Evolutionary conservation across 2,888 invertebrate genomes (phyloP), one percentile per base, ranked within the genome.

Genomic region (Pyrocoelia pectoralis): DNA sequence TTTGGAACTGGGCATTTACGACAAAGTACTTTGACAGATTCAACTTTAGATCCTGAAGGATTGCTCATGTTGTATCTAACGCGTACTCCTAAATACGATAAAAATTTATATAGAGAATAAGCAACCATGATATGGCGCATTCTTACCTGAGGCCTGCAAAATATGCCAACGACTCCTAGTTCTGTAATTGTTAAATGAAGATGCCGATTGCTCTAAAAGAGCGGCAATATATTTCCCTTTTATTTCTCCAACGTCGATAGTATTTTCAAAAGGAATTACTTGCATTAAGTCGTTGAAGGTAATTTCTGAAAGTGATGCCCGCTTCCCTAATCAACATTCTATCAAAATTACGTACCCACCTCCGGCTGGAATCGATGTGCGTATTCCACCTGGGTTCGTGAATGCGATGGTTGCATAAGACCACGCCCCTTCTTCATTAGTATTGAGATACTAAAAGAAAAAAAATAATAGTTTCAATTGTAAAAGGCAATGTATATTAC

Each of bases 231-330:
- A 57, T 40, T 63, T 65, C 18, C 70, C 70, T 49, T 64, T 52
- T 1, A 70, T 15, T 59, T 61, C 56, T 2, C 59, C 66, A 12
- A 62, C 56, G 14, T 92, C 89, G 62, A 93, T 82, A 48, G 85
- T 86, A 79, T 94, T 94, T 74, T 88, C 88, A 75, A 94, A 95
- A 0, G 95, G 95, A 63, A 89, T 84, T 13, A 89, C 85, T 70
- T 87, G 86, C 2, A 91, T 79, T 6, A 94, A 73, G 58, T 89
- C 89, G 53, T 87, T 88, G 40, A 88, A 89, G 0, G 90, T 91
- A 9, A 91, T 85, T 5, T 88, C 92, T 92, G 77, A 10, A 82
- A 82, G 24, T 3, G 24, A 24, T 3, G 4, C 3, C 24, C 6
- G 6, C 24, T 3, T 24, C 24, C n/a, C n/a, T n/a, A n/a, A 33